Evolutionary conservation across 2,888 invertebrate genomes (phyloP), one percentile per base, ranked within the genome.

Genomic region (Lepidochrysops patricia): DNA sequence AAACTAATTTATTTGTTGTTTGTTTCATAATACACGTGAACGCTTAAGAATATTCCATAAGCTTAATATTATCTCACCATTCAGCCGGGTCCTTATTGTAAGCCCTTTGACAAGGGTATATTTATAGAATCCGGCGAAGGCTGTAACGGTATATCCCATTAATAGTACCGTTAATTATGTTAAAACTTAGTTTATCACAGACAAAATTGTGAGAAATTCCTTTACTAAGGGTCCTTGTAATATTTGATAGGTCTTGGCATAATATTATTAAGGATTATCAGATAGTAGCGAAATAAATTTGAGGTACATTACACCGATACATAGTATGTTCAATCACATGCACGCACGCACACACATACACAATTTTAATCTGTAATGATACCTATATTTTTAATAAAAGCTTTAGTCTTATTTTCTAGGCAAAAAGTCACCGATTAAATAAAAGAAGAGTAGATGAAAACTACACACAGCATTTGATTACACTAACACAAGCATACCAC

Each of bases 41-140:
- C 9, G 7, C 52, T 6, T 27, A 52, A 52, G 52, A 26, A 27
- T 32, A 29, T 54, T 54, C 19, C 19, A 19, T 54, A 32, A 54
- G 54, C 54, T 32, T 19, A n/a, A n/a, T n/a, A 54, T 54, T 54
- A 54, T 32, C 54, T 54, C 54, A 19, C 54, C 19, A 52, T 27
- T 52, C 57, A 63, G 58, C 60, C 37, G 56, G 57, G 59, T 60
- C 27, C 52, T 56, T 64, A 62, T 63, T 64, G 60, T 79, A 78
- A 81, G 73, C 77, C 77, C 71, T 75, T 76, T 80, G 80, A 82
- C 74, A 77, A 79, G 82, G 82, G 80, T 82, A 72, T 68, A 78
- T 79, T 79, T 80, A 80, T 80, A 70, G 75, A 72, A 76, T 72
- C 73, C 66, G 61, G 63, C 63, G 65, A 43, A 43, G 56, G 26